Percentiles rank a stretch among this genome's conserved stretches.
Evolutionary conservation across 1,140 invertebrate species (phyloP).

Genomic region (Apis mellifera): DNA sequence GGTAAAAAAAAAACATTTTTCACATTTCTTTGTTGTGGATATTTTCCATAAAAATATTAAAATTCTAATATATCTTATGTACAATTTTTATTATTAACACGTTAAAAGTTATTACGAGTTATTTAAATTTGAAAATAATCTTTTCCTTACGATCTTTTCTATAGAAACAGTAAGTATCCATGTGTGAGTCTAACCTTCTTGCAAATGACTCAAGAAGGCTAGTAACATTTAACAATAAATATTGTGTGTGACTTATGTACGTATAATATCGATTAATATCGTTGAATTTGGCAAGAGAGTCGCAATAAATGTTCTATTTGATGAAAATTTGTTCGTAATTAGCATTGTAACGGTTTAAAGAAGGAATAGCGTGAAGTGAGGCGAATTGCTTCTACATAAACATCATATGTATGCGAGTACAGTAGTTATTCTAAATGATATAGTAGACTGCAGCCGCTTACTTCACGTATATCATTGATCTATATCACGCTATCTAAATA

Average conservation of each 20-base stretch:
- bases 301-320: neutral
- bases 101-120: neutral
- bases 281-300: neutral
- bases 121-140: neutral
- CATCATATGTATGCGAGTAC: no score
- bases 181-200: slow-evolving; percentile 47
- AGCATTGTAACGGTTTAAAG: neutral
- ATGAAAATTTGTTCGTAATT: neutral
- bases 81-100: neutral
- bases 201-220: slow-evolving; percentile 36
- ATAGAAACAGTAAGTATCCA: slow-evolving; percentile 50
- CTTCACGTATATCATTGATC: no score
- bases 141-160: neutral
- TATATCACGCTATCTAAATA: no score
- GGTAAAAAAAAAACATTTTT: slow-evolving; percentile 78
- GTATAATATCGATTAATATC: neutral
- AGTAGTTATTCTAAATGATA: no score
- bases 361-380: neutral
- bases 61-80: neutral
- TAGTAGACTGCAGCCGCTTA: no score
- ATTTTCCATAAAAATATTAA: neutral
- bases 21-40: no score
- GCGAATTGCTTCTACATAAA: neutral
- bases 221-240: slow-evolving; percentile 10
- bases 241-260: neutral